These are phyloP conservation scores for Strongylocentrotus purpuratus DNA, from an alignment of 35 echinoderm and acorn worm genomes.

Conservation along the genomic window DNA sequence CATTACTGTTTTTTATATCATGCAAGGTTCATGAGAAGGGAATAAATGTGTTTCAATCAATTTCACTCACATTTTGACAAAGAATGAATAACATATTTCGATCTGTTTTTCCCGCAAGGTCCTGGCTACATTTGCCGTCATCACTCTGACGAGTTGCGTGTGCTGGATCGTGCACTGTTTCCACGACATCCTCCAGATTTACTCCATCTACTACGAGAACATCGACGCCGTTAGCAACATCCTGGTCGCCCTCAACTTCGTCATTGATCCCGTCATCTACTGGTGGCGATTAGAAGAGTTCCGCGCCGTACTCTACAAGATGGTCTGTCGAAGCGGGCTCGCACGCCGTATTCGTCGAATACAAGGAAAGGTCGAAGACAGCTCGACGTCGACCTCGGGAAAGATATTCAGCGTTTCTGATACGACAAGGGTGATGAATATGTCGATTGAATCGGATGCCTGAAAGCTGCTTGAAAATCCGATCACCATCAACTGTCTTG, in stretches of 20 bases:
- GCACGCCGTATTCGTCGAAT: background rate
- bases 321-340: background rate
- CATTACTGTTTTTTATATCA: too few species aligned
- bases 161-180: constrained; percentile 50
- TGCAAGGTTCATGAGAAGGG: too few species aligned
- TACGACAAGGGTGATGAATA: background rate
- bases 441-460: background rate
- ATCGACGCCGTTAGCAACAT: constrained; percentile 54
- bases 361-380: background rate
- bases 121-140: constrained; percentile 12
- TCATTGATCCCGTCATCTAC: constrained; percentile 42
- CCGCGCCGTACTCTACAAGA: background rate
- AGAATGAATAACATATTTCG: background rate
- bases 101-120: background rate
- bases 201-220: constrained; percentile 22
- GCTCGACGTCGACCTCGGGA: background rate
- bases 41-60: too few species aligned
- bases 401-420: constrained; percentile 26
- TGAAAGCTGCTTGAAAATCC: background rate
- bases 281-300: constrained; percentile 47
- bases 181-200: constrained; percentile 50
- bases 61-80: background rate
- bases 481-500: too few species aligned
- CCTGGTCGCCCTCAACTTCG: constrained; percentile 46
- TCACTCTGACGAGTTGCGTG: constrained; percentile 26